Evolutionary conservation across 2,797 vertebrate species (phyloP).

Genomic region (Antrozous pallidus): DNA sequence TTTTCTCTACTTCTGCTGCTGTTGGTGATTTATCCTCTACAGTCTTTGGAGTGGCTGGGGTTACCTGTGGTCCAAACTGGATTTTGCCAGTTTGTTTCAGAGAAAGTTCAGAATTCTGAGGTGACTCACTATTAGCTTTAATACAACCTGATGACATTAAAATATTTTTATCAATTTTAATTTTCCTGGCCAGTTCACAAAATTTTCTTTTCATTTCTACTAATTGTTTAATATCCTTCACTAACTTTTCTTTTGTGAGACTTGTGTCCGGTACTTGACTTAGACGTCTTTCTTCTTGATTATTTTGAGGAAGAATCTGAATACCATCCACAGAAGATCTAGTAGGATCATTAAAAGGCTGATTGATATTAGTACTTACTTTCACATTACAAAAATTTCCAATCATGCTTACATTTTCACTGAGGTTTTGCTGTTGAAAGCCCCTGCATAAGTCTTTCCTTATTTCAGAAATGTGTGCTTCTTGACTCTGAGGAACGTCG

Average conservation of each 20-base stretch:
- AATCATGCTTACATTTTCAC: conserved; percentile 35
- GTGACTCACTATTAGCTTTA: conserved; percentile 34
- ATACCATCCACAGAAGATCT: conserved; percentile 12
- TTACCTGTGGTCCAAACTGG: neutral
- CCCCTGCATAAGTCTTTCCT: conserved; percentile 47
- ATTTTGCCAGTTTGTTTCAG: conserved; percentile 5
- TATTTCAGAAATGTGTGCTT: conserved; percentile 37
- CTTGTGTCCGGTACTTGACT: conserved; percentile 48
- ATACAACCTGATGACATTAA: conserved; percentile 59
- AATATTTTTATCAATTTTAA: conserved; percentile 71
- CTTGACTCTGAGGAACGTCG: conserved; percentile 62
- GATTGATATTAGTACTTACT: conserved; percentile 46
- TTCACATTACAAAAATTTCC: conserved; percentile 53
- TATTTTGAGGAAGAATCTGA: conserved; percentile 48
- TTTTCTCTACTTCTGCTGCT: conserved; percentile 31
- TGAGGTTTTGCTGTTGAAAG: conserved; percentile 69
- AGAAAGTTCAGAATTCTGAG: conserved; percentile 31
- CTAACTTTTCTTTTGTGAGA: conserved; percentile 69
- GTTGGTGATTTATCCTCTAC: neutral
- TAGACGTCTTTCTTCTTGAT: conserved; percentile 63
- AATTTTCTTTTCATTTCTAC: conserved; percentile 72
- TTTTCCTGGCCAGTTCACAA: conserved; percentile 73
- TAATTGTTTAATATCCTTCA: conserved; percentile 74
- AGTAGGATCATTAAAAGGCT: conserved; percentile 50
- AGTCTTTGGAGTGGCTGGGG: neutral